Evolutionary conservation across 2,888 invertebrate genomes (phyloP), one percentile per base, ranked within the genome.

Genomic region (Oligia latruncula): DNA sequence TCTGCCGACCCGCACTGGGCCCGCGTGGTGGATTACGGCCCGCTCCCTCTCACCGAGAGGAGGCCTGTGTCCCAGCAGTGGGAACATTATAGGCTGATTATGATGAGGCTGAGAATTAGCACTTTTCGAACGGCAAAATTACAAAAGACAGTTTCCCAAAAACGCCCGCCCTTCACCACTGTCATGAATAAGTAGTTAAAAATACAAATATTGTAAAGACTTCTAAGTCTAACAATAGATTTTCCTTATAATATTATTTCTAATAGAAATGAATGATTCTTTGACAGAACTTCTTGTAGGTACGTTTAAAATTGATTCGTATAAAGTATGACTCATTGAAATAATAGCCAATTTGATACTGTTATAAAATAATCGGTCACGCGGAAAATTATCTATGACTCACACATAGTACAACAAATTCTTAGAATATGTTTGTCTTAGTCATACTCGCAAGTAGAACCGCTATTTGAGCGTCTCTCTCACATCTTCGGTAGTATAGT

Each of bases 401-500:
- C 78, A 78, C 40, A 40, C 17, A 35, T 8, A 40, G 40, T 40
- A n/a, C 11, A 0, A n/a, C 17, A 6, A 17, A 29, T 49, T 15
- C 29, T n/a, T 15, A 40, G 8, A 35, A 29, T 29, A 35, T 52
- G 1, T 71, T 35, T 29, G 1, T 66, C 17, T 60, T 80, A 49
- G 81, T 84, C 62, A 68, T 68, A 4, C 64, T 43, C 4, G 40
- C 5, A 43, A 84, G 62, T 15, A 20, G n/a, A 81, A 15, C 62
- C n/a, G 46, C 11, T 75, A 90, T 88, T 90, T 89, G 29, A 8
- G 0, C 0, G 0, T 0, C 0, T 0, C 0, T 0, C 0, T 60
- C 72, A 83, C 46, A n/a, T 96, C 96, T 95, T 96, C 96, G 97
- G 96, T 97, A 97, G 97, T 97, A 97, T 97, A 97, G 97, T 97